Conservation (phyloP, 2,888 invertebrate species). For the Lithodes maja region DNA sequence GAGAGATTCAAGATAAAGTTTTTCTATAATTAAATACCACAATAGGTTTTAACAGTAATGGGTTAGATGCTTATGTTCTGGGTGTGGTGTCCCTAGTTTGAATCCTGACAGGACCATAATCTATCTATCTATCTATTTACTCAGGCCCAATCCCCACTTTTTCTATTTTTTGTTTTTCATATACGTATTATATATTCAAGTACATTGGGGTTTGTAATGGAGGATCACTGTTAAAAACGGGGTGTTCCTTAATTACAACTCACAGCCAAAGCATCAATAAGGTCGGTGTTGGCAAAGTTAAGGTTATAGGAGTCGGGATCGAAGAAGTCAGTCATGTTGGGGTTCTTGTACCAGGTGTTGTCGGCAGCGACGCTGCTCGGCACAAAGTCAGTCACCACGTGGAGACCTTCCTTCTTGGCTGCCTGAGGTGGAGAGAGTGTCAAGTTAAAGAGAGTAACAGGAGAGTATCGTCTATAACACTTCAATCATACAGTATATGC, state of each 20-base stretch:
- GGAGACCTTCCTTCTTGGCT: slow-evolving; percentile 17
- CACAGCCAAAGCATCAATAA: slow-evolving; percentile 41
- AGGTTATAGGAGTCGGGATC: slow-evolving; percentile 10
- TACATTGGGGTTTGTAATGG: no score
- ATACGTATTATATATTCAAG: no score
- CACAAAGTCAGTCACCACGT: slow-evolving; percentile 65
- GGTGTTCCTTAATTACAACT: neutral
- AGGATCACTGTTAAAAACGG: no score
- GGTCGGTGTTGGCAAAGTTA: slow-evolving; percentile 44
- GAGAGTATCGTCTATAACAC: neutral
- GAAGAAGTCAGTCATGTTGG: slow-evolving; percentile 37
- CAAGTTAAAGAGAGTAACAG: neutral
- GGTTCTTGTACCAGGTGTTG: slow-evolving; percentile 45
- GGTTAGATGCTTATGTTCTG: no score
- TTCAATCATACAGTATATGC: no score
- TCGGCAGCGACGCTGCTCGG: slow-evolving; percentile 6
- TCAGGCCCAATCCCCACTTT: no score
- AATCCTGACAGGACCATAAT: neutral
- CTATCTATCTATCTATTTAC: no score
- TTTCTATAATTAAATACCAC: neutral
- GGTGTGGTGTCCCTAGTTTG: no score
- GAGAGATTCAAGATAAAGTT: neutral
- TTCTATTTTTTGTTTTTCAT: no score
- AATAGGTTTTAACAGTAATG: neutral
- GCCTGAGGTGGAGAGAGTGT: slow-evolving; percentile 10